These are phyloP conservation scores for Jacana jacana DNA, from an alignment of 2,113 vertebrate species.

Conservation along the genomic window DNA sequence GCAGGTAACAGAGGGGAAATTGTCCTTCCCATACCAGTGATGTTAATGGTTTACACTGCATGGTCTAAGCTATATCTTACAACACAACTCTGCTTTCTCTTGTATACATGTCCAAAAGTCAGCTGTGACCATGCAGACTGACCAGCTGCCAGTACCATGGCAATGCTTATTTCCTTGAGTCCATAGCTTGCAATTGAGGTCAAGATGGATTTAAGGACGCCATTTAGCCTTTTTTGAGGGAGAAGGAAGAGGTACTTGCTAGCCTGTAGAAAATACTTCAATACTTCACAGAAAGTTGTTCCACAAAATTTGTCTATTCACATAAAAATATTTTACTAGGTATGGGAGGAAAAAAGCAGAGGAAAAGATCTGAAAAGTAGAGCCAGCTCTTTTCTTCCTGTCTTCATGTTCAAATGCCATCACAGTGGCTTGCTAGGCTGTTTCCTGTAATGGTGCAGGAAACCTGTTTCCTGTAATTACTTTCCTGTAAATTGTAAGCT, in stretches of 20 bases:
- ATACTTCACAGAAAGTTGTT: not conserved
- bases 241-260: not conserved
- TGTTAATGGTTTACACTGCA: not conserved
- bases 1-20: not conserved
- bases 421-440: not conserved
- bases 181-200: not conserved
- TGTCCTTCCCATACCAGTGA: not conserved
- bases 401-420: not conserved
- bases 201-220: not conserved
- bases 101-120: not conserved
- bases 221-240: not conserved
- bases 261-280: not conserved
- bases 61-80: not conserved
- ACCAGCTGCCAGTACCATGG: not conserved
- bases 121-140: not conserved
- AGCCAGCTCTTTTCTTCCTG: not conserved
- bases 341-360: not conserved
- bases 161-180: fast-evolving
- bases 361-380: not conserved
- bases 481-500: not conserved
- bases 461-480: too few relatives aligned
- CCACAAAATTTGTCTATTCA: not conserved
- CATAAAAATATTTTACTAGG: not conserved
- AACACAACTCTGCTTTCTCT: not conserved
- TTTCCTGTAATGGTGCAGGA: not conserved